Base-by-base conservation (phyloP, 2,797 vertebrate species). In the Gorsachius magnificus region DNA sequence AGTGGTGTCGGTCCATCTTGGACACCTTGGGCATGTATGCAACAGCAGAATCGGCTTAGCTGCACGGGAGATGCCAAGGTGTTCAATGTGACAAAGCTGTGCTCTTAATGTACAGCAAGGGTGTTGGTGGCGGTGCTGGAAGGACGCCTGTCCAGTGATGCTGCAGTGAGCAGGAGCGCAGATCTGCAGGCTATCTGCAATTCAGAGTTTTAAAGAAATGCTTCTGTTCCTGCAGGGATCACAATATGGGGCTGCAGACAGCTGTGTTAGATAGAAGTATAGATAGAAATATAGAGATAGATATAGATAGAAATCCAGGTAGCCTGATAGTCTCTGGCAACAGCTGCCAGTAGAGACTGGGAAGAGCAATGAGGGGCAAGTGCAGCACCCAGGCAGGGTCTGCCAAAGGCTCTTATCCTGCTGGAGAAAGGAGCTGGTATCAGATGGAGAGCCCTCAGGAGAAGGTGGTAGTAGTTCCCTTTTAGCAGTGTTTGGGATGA, bases 371-470 rank as follows among this genome's bases (percentile, higher is more conserved):
- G 21, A 84, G 33, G 33, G 21, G 22, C 22, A 28, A 70, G 10
- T 6, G 9, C 48, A n/a, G 69, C 46, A 36, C 18, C 13, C 18
- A 51, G 35, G 24, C 29, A 16, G 0, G 0, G 9, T 25, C 36
- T 74, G 61, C 22, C 50, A 38, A 69, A 50, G 22, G 48, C 20
- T 66, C 19, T 45, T 45, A 8, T 0, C 17, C 38, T 16, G 10
- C 41, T 56, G 70, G 48, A 24, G 13, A 45, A 18, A 17, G 63
- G 29, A 70, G 8, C 2, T 72, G 36, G 24, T 48, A 5, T 25
- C 6, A 8, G 41, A 53, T 1, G 5, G 16, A 36, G 33, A 66
- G 7, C 17, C 13, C 29, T 15, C 25, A n/a, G 41, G 31, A 46
- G 29, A 64, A 57, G 46, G 36, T 5, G 11, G 12, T 4, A 6